Evolutionary conservation across 2,797 vertebrate species (phyloP), one percentile per base, ranked within the genome.

Genomic region (Amblyopsis hoosieri): DNA sequence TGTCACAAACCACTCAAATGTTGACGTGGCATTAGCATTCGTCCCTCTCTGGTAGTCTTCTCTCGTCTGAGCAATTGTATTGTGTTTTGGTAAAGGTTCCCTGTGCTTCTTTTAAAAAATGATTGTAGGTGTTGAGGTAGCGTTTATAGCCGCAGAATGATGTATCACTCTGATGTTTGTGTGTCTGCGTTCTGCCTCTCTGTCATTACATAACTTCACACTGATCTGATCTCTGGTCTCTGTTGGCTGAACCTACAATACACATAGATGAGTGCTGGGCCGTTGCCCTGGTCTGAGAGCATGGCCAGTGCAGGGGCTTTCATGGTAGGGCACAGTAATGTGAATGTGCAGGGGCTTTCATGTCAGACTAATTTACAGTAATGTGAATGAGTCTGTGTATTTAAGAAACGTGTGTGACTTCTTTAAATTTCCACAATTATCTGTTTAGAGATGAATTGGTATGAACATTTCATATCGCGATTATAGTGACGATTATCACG

Each of bases 191-290:
- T 65, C 64, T 70, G 56, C 46, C 59, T 73, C 72, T 52, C 69
- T 76, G 62, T 83, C 74, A 76, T 75, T 70, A 72, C 47, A 33
- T 3, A 42, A 3, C 53, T 58, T 72, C 56, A 5, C 48, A 33
- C 66, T 62, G 37, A 13, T 63, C 45, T 63, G 60, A 10, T 2
- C 57, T 58, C 66, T 23, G 17, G 4, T 60, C 62, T 61, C 13
- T 33, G 29, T 12, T n/a, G 54, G 29, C 60, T 29, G 64, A 29
- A 64, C 33, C 52, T 54, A 13, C 23, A 29, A 4, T 29, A 29
- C 55, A 54, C 62, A 45, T 52, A 47, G 67, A 55, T 64, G 57
- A 52, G 62, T 60, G 29, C 49, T 65, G 51, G 54, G 51, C 47
- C 45, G 13, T 19, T 54, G 48, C 47, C 17, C 7, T 33, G 15